phyloP scores from a whole-genome alignment of 1,140 invertebrate species.

The Lanistes nyassanus region DNA sequence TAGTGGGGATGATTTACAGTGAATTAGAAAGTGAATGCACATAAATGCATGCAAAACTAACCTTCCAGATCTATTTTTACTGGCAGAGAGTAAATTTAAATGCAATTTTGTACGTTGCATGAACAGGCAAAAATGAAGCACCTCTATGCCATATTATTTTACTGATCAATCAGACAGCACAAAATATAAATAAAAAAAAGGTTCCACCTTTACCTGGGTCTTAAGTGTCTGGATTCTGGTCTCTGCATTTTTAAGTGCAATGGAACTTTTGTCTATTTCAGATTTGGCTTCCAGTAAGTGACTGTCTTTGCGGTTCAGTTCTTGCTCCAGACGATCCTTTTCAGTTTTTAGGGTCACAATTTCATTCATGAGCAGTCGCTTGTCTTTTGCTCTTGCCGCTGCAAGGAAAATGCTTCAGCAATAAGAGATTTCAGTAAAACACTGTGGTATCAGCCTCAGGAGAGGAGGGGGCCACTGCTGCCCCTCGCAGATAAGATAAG shows the following conservation, averaged over 20 bases:
- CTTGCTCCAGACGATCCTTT: conserved; percentile 51
- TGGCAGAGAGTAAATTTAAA: too few species aligned
- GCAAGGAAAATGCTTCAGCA: conserved; percentile 17
- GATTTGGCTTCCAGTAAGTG: conserved; percentile 53
- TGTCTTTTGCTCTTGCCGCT: conserved; percentile 54
- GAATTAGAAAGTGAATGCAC: too few species aligned
- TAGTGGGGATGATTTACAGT: too few species aligned
- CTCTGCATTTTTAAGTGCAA: conserved; percentile 58
- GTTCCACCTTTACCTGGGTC: conserved; percentile 50
- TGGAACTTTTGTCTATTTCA: conserved; percentile 55
- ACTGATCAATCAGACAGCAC: not conserved
- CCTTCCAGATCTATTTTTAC: too few species aligned
- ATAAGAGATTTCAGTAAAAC: too few species aligned
- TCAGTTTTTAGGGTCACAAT: conserved; percentile 62
- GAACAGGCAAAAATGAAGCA: too few species aligned
- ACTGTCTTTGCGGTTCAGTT: conserved; percentile 49
- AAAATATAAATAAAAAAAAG: not conserved
- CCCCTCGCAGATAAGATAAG: too few species aligned
- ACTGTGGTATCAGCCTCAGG: too few species aligned
- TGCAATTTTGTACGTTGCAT: too few species aligned
- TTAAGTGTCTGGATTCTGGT: conserved; percentile 56
- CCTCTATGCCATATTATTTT: too few species aligned
- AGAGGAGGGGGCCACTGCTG: too few species aligned
- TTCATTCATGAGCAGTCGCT: conserved; percentile 61
- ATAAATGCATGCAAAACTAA: too few species aligned